Evolutionary conservation across 2,888 invertebrate species (phyloP).

Genomic region (Mycogona germanica): DNA sequence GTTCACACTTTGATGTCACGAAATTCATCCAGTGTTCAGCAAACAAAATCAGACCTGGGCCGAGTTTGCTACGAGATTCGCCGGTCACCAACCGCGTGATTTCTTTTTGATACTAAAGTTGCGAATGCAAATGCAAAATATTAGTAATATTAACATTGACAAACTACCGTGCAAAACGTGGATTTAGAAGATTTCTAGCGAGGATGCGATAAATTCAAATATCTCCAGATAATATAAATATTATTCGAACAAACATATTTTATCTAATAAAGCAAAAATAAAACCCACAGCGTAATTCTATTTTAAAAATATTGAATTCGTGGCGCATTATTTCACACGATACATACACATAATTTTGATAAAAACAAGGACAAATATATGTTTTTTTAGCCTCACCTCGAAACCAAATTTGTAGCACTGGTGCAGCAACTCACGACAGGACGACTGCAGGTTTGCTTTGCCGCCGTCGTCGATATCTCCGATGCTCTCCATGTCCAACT

Average conservation of each 20-base stretch:
- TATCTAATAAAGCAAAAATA: conserved; percentile 21
- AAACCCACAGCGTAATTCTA: neutral
- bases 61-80: conserved; percentile 38
- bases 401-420: conserved; percentile 84
- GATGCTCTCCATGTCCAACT: conserved; percentile 40
- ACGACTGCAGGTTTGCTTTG: conserved; percentile 45
- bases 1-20: conserved; percentile 68
- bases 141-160: too few species aligned
- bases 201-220: too few species aligned
- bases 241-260: too few species aligned
- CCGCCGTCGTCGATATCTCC: conserved; percentile 44
- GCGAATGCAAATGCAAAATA: too few species aligned
- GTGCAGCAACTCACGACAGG: conserved; percentile 62
- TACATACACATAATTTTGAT: too few species aligned
- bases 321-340: too few species aligned
- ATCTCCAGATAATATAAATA: too few species aligned
- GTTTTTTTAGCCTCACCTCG: conserved; percentile 44
- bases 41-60: conserved; percentile 51
- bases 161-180: too few species aligned
- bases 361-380: neutral
- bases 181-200: too few species aligned
- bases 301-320: neutral
- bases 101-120: conserved; percentile 50
- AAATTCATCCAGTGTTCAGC: conserved; percentile 82
- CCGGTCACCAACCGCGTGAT: conserved; percentile 49